Evolutionary conservation across 2,797 vertebrate species (phyloP), one percentile per base, ranked within the genome.

Genomic region (Telmatherina bonti): DNA sequence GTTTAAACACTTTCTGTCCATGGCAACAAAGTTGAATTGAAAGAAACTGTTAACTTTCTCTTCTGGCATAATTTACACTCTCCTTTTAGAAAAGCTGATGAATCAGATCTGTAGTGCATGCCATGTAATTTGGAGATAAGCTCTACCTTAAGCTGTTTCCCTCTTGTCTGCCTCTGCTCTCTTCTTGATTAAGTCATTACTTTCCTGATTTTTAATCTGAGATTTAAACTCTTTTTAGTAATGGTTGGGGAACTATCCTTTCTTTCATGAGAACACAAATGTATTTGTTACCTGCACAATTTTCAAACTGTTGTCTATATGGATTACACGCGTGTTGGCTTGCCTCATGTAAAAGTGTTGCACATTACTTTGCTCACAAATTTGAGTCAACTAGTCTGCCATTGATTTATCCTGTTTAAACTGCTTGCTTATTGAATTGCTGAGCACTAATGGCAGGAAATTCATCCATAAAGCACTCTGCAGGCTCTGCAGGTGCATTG

Each of bases 41-140:
- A 90, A 53, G 58, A 71, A 78, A 71, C 74, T 85, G 85, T 85
- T 90, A 73, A 87, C 84, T 88, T 86, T 88, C 91, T 85, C 91
- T 87, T 92, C 85, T 69, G 52, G 69, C 87, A 90, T 81, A 85
- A 87, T 91, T 83, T 67, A 81, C 65, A 74, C 53, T 78, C 67
- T 70, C 51, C 36, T 70, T 74, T 47, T 85, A 84, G 82, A 70
- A 70, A 70, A 75, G 45, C 57, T 56, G 57, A 73, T 76, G 1
- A 87, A 85, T 91, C 84, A 83, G 90, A 85, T 91, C 91, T 85
- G 60, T 92, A 90, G 92, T 97, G 95, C 95, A 94, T 96, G 94
- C 90, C 79, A 52, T 92, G 84, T 96, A 86, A 92, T 91, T 91
- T 93, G 81, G 90, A 89, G 81, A 78, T 72, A 83, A 80, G 64